Conservation (phyloP, 2,888 invertebrate genomes). For the Baronia brevicornis region DNA sequence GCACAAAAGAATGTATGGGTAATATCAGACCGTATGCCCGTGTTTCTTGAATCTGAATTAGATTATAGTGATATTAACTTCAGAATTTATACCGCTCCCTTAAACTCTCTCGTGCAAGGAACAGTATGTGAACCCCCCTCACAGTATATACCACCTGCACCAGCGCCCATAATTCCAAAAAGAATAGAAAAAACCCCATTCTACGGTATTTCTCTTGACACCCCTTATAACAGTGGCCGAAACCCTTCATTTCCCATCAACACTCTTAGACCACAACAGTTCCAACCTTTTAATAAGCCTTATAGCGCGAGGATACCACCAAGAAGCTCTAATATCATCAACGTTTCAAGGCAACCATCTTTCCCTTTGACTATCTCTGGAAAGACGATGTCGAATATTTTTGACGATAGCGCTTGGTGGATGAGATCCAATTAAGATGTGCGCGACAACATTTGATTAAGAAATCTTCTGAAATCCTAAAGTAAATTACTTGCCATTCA, state of each 20-base stretch:
- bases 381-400: slow-evolving; percentile 7
- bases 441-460: slow-evolving; percentile 26
- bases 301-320: slow-evolving; percentile 26
- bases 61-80: slow-evolving; percentile 87
- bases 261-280: background rate
- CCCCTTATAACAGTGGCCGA: background rate
- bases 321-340: slow-evolving; percentile 30
- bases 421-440: slow-evolving; percentile 34
- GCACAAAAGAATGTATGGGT: slow-evolving; percentile 84
- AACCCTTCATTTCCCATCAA: slow-evolving; percentile 1
- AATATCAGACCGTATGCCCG: slow-evolving; percentile 88
- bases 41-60: slow-evolving; percentile 80
- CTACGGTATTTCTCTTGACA: slow-evolving; percentile 7
- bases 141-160: slow-evolving; percentile 10
- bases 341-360: slow-evolving; percentile 30
- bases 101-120: slow-evolving; percentile 79
- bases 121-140: slow-evolving; percentile 79
- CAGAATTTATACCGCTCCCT: slow-evolving; percentile 81
- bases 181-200: slow-evolving; percentile 14
- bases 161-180: slow-evolving; percentile 3
- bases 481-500: slow-evolving; percentile 5
- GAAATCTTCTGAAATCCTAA: slow-evolving; percentile 7
- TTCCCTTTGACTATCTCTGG: slow-evolving; percentile 15
- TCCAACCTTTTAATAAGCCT: slow-evolving; percentile 14
- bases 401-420: slow-evolving; percentile 36